Percentiles rank a stretch among this genome's conserved stretches.
Conservation (phyloP, 2,888 invertebrate species). For the Chrysolina haemoptera region DNA sequence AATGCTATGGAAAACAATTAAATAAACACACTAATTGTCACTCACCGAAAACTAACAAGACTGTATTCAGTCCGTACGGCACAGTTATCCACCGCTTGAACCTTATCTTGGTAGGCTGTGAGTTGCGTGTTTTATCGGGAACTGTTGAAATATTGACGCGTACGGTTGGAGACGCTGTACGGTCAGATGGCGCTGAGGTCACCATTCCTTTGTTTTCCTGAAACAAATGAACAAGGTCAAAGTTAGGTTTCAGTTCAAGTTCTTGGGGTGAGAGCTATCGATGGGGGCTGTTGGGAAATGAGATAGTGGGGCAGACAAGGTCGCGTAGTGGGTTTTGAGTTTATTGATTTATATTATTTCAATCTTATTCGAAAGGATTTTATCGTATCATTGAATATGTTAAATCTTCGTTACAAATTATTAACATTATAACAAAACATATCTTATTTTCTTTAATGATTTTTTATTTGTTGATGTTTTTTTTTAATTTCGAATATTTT, state of each 20-base stretch:
- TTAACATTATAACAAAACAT: no score
- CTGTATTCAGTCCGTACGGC: constrained; percentile 53
- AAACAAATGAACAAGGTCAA: constrained; percentile 36
- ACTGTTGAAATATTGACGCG: constrained; percentile 48
- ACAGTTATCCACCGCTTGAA: constrained; percentile 51
- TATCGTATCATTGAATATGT: no score
- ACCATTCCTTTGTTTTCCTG: constrained; percentile 67
- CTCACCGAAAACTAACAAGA: constrained; percentile 59
- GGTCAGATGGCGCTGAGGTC: constrained; percentile 59
- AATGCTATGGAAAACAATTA: constrained; percentile 9
- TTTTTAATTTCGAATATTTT: no score
- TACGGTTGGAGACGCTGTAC: constrained; percentile 43
- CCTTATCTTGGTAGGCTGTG: constrained; percentile 47
- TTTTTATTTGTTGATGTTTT: no score
- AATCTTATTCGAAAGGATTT: no score
- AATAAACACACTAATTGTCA: constrained; percentile 5
- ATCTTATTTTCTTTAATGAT: no score
- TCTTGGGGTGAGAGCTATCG: no score
- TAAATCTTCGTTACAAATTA: no score
- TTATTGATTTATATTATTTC: no score
- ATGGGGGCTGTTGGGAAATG: no score
- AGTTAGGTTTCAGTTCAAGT: background rate
- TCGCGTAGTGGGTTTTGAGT: no score
- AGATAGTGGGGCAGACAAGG: no score
- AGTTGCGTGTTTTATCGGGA: constrained; percentile 54